These are phyloP conservation scores for Takifugu bimaculatus DNA, from an alignment of 2,113 vertebrate species.

Conservation along the genomic window DNA sequence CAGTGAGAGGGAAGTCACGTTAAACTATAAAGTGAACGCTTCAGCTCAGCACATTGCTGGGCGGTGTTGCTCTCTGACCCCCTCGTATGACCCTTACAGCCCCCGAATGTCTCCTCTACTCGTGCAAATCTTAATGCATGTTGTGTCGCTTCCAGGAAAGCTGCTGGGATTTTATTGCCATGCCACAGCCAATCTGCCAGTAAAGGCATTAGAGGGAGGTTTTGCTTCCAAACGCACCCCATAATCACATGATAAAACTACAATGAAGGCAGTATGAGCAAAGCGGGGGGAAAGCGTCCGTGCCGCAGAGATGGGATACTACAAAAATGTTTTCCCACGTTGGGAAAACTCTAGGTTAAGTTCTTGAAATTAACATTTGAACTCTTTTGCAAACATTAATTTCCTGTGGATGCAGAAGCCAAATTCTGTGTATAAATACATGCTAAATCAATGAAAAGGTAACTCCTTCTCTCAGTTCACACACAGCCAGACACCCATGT, in stretches of 20 bases:
- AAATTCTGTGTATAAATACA: neutral
- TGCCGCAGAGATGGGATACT: neutral
- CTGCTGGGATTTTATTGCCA: conserved; percentile 28
- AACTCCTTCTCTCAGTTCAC: neutral
- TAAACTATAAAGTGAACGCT: neutral
- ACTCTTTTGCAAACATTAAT: conserved; percentile 43
- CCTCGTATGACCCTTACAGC: conserved; percentile 9
- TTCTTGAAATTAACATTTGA: conserved; percentile 9
- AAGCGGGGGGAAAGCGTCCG: neutral
- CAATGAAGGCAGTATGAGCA: no score
- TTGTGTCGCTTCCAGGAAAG: conserved; percentile 45
- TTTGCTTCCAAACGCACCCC: conserved; percentile 33
- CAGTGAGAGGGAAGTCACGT: neutral
- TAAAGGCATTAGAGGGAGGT: conserved; percentile 22
- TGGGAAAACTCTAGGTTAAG: conserved; percentile 1
- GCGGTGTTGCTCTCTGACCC: no score
- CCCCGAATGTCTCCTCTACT: conserved; percentile 28
- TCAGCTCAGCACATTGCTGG: neutral
- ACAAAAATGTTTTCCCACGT: neutral
- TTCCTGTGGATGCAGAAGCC: conserved; percentile 47
- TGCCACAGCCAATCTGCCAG: conserved; percentile 27
- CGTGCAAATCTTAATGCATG: conserved; percentile 30
- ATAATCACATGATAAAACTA: neutral
- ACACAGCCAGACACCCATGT: neutral
- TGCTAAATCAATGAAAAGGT: conserved; percentile 24